These are phyloP conservation scores for Rhopalosiphum padi DNA, from an alignment of 1,140 invertebrate species.

Conservation along the genomic window DNA sequence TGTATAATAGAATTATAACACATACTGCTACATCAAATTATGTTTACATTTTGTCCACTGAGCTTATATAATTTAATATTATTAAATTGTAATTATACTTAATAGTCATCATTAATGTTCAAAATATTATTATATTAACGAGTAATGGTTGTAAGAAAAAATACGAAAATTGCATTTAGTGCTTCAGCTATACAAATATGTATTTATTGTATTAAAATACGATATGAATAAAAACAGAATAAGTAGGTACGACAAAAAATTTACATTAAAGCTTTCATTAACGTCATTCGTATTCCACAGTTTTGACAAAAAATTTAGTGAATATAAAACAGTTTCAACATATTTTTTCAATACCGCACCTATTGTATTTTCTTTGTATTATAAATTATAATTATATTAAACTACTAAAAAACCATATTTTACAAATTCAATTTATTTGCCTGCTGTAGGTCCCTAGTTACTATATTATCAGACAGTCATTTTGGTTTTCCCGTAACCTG, in stretches of 20 bases:
- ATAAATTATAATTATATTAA: neutral
- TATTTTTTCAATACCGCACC: neutral
- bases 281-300: neutral
- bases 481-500: neutral
- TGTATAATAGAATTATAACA: no score
- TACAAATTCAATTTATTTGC: slow-evolving; percentile 2
- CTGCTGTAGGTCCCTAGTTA: neutral
- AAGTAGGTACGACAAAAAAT: neutral
- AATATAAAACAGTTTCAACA: slow-evolving; percentile 28
- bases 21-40: no score
- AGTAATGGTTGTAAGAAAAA: neutral
- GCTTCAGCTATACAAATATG: neutral
- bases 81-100: no score
- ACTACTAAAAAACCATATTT: neutral
- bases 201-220: neutral
- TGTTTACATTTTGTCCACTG: no score
- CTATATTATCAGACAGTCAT: neutral
- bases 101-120: no score
- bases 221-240: neutral
- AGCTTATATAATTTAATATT: no score
- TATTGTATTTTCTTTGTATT: neutral
- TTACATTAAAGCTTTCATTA: neutral
- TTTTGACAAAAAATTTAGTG: neutral
- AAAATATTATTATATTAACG: no score
- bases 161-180: neutral